Evolutionary conservation across 2,888 invertebrate genomes (phyloP), one percentile per base, ranked within the genome.

Genomic region (Acheta domesticus): DNA sequence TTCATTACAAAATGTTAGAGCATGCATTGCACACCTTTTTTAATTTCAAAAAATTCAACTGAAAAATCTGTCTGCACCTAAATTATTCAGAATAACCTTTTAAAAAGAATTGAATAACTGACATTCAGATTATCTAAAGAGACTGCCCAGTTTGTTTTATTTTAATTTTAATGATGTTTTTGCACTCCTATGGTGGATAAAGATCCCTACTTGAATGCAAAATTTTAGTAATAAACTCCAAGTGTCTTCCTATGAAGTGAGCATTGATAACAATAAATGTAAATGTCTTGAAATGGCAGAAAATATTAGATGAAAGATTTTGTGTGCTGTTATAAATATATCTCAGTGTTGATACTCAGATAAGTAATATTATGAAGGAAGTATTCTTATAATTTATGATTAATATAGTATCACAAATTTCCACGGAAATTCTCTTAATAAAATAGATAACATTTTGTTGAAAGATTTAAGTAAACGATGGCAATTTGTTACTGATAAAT

Each of bases 161-260:
- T 36, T 36, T 8, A 36, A 36, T 36, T 36, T 36, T 36, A 36
- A 36, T 36, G 36, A 36, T 36, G 23, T 36, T 11, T 62, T 62
- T 62, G 62, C 62, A 62, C 62, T 62, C 62, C 62, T 19, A 62
- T n/a, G n/a, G 62, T 62, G 62, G 62, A 62, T 62, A 62, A 62
- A 62, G 62, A 62, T 62, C 62, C 62, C 62, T 62, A 62, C 62
- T 62, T 62, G 62, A 62, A 62, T 62, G 62, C 62, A 62, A 62
- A 62, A 62, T 62, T 62, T 62, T 62, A 19, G 62, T 62, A 62
- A 62, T 62, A 62, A 62, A 62, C 62, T 62, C n/a, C 62, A 62
- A 62, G 62, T 62, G 62, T 62, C 62, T 62, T 62, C 62, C 62
- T 62, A 62, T 62, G 62, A 62, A 62, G 36, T 62, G 62, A 62